Conservation (phyloP, 2,113 vertebrate genomes). For the Steatornis caripensis region DNA sequence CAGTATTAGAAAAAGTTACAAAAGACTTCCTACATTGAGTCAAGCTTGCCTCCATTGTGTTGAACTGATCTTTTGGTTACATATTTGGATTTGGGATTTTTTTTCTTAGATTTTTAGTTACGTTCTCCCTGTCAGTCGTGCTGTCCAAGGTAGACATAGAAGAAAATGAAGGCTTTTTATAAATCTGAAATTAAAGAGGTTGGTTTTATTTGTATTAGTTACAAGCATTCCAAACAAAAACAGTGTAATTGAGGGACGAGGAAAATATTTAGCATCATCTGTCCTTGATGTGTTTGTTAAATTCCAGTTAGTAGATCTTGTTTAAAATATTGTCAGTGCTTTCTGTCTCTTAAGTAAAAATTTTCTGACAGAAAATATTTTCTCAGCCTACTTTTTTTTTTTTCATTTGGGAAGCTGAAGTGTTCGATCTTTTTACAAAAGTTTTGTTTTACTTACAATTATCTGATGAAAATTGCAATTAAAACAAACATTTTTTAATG, state of each 20-base stretch:
- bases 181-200: not conserved
- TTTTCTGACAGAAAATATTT: not conserved
- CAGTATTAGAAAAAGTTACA: not conserved
- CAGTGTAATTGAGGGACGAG: not conserved
- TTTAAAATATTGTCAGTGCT: not conserved
- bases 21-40: not conserved
- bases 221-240: not conserved
- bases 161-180: not conserved
- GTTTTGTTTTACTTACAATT: not conserved
- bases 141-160: not conserved
- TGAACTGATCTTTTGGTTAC: not conserved
- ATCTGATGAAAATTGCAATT: not conserved
- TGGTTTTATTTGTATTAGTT: not conserved
- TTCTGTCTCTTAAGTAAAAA: not conserved
- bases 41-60: not conserved
- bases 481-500: not conserved
- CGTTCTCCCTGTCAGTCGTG: accelerated
- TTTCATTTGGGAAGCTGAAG: not conserved
- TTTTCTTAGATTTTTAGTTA: not conserved
- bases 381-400: not conserved
- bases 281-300: not conserved
- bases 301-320: not conserved
- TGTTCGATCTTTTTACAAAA: not conserved
- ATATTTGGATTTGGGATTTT: not conserved
- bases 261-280: not conserved